phyloP scores from a whole-genome alignment of 2,888 invertebrate species.

The Caenorhabditis wallacei region DNA sequence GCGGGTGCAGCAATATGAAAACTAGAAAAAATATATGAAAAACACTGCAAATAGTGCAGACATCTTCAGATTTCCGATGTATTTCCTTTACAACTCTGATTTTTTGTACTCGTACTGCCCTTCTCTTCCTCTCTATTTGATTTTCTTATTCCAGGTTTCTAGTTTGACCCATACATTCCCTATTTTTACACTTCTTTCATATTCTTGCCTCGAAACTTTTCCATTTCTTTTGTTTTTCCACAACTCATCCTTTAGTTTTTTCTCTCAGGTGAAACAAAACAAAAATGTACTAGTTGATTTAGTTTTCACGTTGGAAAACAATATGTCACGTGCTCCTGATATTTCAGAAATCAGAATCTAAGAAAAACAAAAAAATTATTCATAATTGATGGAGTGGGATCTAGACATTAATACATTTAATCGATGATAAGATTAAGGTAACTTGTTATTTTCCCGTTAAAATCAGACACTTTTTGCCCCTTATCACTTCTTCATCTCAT shows the following conservation, averaged over 20 bases:
- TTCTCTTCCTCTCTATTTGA: slow-evolving; percentile 29
- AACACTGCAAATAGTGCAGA: slow-evolving; percentile 28
- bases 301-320: slow-evolving; percentile 13
- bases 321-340: background rate
- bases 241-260: slow-evolving; percentile 1
- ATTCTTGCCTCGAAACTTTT: slow-evolving; percentile 26
- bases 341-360: background rate
- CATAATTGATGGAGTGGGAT: background rate
- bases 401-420: background rate
- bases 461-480: background rate
- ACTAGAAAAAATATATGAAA: slow-evolving; percentile 4
- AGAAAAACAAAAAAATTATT: background rate
- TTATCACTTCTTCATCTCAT: background rate
- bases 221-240: slow-evolving; percentile 23
- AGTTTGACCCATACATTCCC: slow-evolving; percentile 54
- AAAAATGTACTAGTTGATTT: slow-evolving; percentile 8
- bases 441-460: background rate
- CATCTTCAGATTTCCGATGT: slow-evolving; percentile 45
- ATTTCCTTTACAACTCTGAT: slow-evolving; percentile 53
- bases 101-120: slow-evolving; percentile 52
- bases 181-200: slow-evolving; percentile 57
- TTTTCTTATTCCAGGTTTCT: slow-evolving; percentile 36
- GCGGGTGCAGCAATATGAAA: slow-evolving; percentile 16
- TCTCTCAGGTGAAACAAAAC: slow-evolving; percentile 23
- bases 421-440: background rate